A percentile compares a stretch with the other conserved stretches of the same genome.
These are phyloP conservation scores for Macrosiphum euphorbiae DNA, from an alignment of 2,888 invertebrate genomes.

Conservation along the genomic window DNA sequence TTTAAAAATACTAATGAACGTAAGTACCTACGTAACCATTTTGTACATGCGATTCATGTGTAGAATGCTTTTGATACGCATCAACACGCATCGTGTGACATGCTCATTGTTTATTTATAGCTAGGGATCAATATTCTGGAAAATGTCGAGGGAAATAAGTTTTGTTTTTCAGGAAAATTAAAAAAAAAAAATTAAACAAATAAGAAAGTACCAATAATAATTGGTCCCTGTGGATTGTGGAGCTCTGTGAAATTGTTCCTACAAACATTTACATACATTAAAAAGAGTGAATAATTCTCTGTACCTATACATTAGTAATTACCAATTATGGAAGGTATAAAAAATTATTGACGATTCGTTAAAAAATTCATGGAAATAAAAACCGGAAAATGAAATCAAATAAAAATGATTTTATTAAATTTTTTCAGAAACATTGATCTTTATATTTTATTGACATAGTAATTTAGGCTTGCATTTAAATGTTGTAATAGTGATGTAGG, in stretches of 20 bases:
- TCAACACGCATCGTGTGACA: slow-evolving; percentile 7
- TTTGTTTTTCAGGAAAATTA: background rate
- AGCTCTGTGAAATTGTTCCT: background rate
- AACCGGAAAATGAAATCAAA: background rate
- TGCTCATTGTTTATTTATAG: background rate
- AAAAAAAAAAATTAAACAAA: background rate
- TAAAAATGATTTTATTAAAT: background rate
- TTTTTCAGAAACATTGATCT: background rate
- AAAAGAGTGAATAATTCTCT: background rate
- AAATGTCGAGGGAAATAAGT: background rate
- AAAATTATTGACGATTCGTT: background rate
- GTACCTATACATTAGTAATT: background rate
- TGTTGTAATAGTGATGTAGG: background rate
- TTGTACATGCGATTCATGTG: background rate
- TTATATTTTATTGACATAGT: background rate
- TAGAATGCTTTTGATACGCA: background rate
- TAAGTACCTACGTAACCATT: background rate
- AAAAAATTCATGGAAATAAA: background rate
- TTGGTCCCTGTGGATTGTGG: background rate
- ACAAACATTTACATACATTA: background rate
- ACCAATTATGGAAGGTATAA: background rate
- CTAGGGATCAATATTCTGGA: background rate
- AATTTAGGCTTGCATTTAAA: background rate
- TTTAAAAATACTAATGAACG: background rate
- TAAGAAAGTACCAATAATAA: background rate